These are phyloP conservation scores for Tyria jacobaeae DNA, from an alignment of 2,888 invertebrate species.

Conservation along the genomic window DNA sequence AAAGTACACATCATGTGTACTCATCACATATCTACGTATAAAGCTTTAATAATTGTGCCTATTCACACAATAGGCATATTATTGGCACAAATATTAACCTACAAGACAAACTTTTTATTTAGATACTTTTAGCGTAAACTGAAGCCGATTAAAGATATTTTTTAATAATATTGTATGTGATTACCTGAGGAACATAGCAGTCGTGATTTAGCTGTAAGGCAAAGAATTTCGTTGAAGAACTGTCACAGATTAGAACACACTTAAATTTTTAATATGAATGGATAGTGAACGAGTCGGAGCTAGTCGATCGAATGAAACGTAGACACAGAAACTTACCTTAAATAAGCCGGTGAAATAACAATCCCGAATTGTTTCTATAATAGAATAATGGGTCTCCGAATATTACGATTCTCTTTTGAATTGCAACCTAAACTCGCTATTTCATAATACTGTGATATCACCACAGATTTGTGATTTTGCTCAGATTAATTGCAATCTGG, in stretches of 20 bases:
- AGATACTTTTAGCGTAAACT: too few species aligned
- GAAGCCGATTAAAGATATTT: too few species aligned
- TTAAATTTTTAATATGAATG: neutral
- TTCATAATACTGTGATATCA: slow-evolving; percentile 6
- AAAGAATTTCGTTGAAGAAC: neutral
- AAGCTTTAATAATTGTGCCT: too few species aligned
- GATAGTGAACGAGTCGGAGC: neutral
- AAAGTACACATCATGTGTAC: too few species aligned
- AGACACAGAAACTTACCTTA: neutral
- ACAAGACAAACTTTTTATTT: too few species aligned
- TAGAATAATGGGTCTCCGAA: slow-evolving; percentile 9
- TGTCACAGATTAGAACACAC: neutral
- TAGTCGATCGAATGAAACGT: neutral
- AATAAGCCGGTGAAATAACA: neutral
- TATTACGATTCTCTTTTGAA: slow-evolving; percentile 2
- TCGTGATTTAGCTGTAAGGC: neutral
- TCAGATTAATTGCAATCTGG: neutral
- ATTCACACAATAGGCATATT: too few species aligned
- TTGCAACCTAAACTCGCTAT: neutral
- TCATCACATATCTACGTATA: too few species aligned
- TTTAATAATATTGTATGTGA: too few species aligned
- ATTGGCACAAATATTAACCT: too few species aligned
- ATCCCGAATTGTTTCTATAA: slow-evolving; percentile 2
- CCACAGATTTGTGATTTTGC: too few species aligned
- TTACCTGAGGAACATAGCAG: neutral